Percentiles rank a stretch among this genome's conserved stretches.
Conservation (phyloP, 2,113 vertebrate genomes). For the Alectura lathami region DNA sequence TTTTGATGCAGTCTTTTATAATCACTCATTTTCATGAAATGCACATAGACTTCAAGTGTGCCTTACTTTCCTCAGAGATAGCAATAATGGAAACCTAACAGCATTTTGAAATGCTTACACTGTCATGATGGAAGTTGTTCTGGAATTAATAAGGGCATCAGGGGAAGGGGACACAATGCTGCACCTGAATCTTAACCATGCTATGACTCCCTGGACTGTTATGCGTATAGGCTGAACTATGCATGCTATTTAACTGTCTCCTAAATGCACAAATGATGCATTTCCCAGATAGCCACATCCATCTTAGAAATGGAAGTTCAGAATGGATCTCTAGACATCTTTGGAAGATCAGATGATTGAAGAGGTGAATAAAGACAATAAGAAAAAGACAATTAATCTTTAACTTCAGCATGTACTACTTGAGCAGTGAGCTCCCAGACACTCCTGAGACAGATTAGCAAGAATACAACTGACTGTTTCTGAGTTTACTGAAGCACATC, state of each 20-base stretch:
- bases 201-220: neutral
- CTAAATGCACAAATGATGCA: slow-evolving; percentile 51
- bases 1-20: slow-evolving; percentile 40
- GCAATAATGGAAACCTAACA: slow-evolving; percentile 32
- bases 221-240: neutral
- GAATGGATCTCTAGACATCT: neutral
- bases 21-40: slow-evolving; percentile 44
- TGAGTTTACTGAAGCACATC: neutral
- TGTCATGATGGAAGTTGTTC: slow-evolving; percentile 15
- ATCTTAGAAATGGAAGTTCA: slow-evolving; percentile 41
- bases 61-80: slow-evolving; percentile 15
- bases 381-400: slow-evolving; percentile 12
- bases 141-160: slow-evolving; percentile 39
- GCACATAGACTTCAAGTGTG: neutral
- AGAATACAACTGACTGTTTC: neutral
- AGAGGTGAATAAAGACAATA: slow-evolving; percentile 11
- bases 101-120: slow-evolving; percentile 35
- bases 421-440: neutral
- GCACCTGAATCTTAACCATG: slow-evolving; percentile 41
- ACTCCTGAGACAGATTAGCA: neutral
- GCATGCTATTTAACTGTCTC: neutral
- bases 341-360: slow-evolving; percentile 35
- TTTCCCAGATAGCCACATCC: slow-evolving; percentile 34
- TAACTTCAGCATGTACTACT: neutral
- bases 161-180: slow-evolving; percentile 26